Evolutionary conservation across 2,888 invertebrate species (phyloP).

Genomic region (Acanthosepion esculentum): DNA sequence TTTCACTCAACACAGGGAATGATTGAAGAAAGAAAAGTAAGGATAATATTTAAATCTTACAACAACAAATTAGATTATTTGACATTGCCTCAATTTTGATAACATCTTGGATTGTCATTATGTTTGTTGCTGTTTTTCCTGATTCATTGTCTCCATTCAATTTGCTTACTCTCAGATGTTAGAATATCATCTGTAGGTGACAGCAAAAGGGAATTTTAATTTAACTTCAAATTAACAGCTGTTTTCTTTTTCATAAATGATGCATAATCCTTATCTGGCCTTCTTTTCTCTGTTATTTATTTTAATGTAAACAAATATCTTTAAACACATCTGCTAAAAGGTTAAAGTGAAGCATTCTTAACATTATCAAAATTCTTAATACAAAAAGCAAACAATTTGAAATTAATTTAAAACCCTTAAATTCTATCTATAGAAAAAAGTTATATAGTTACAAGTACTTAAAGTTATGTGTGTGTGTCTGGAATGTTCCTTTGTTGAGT

Average conservation of each 20-base stretch:
- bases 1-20: too few species aligned
- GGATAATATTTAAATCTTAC: too few species aligned
- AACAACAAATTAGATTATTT: not conserved
- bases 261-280: not conserved
- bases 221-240: not conserved
- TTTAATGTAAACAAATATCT: too few species aligned
- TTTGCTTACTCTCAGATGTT: not conserved
- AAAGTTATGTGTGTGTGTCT: not conserved
- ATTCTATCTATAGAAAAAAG: too few species aligned
- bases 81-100: not conserved
- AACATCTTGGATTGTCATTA: not conserved
- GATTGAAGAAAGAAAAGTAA: too few species aligned
- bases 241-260: not conserved
- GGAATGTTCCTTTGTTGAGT: not conserved
- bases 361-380: too few species aligned
- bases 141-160: not conserved
- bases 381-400: too few species aligned
- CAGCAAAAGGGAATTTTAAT: not conserved
- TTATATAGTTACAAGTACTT: not conserved
- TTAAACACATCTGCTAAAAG: too few species aligned
- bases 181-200: not conserved
- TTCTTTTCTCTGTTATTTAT: not conserved
- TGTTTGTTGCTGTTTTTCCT: not conserved
- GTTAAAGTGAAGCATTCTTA: too few species aligned
- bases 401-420: too few species aligned